Evolutionary conservation across 2,888 invertebrate genomes (phyloP).

Genomic region (Bursaphelenchus okinawaensis): DNA sequence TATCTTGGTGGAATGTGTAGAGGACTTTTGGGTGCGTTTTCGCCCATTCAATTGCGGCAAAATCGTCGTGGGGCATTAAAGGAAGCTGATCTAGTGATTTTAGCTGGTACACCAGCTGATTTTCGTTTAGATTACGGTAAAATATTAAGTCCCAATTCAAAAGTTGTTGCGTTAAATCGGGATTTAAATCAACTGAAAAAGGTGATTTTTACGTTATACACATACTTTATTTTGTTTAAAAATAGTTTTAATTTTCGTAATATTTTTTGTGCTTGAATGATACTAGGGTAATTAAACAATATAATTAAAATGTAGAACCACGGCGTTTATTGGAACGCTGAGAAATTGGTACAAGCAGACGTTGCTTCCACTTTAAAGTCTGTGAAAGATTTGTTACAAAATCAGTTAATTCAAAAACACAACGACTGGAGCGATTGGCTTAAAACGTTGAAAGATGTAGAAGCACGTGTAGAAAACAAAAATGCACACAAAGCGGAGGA

Average conservation of each 20-base stretch:
- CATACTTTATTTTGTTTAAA: too few relatives aligned
- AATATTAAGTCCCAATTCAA: constrained; percentile 61
- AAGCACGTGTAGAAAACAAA: constrained; percentile 61
- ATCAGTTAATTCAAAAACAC: constrained; percentile 2
- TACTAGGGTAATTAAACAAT: too few relatives aligned
- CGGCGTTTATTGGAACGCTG: constrained; percentile 65
- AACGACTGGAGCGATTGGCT: constrained; percentile 60
- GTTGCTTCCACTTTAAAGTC: constrained; percentile 61
- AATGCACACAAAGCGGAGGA: constrained; percentile 45
- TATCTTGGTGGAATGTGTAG: constrained; percentile 66
- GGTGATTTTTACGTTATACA: constrained; percentile 3
- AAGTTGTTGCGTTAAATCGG: constrained; percentile 64
- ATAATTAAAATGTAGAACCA: constrained; percentile 56
- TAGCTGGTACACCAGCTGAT: constrained; percentile 65
- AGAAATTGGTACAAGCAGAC: constrained; percentile 62
- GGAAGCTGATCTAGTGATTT: constrained; percentile 65
- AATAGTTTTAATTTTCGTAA: too few relatives aligned
- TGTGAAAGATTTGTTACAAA: constrained; percentile 8
- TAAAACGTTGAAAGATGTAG: constrained; percentile 59
- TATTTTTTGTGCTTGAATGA: too few relatives aligned
- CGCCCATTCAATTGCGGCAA: constrained; percentile 63
- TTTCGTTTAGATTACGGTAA: constrained; percentile 65
- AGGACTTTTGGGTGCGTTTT: constrained; percentile 63
- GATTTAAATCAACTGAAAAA: constrained; percentile 19
- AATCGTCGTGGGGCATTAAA: constrained; percentile 63